phyloP scores from a whole-genome alignment of 2,113 vertebrate species.

The Phyllopteryx taeniolatus region DNA sequence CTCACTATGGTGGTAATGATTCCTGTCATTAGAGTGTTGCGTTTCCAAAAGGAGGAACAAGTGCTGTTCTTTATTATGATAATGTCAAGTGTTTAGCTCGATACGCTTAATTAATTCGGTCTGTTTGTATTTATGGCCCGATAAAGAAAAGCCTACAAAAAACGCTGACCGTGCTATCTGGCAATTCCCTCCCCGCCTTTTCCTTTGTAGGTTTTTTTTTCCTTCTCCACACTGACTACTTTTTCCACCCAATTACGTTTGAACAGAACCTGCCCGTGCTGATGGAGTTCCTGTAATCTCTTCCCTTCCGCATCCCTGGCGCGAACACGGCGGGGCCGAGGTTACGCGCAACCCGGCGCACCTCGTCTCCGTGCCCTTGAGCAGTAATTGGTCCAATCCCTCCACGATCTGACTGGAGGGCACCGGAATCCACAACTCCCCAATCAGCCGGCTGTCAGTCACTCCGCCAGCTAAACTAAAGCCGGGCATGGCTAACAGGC shows the following conservation, averaged over 20 bases:
- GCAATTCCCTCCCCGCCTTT: slow-evolving; percentile 22
- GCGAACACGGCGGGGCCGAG: slow-evolving; percentile 42
- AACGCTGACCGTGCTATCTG: slow-evolving; percentile 2
- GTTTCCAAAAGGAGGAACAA: neutral
- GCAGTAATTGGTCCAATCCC: slow-evolving; percentile 71
- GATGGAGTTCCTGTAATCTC: slow-evolving; percentile 48
- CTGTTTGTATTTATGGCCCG: neutral
- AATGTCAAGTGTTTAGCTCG: neutral
- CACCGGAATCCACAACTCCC: slow-evolving; percentile 59
- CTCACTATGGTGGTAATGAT: no score
- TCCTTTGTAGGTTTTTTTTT: slow-evolving; percentile 17
- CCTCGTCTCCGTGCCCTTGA: slow-evolving; percentile 70
- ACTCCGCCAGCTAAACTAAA: slow-evolving; percentile 63
- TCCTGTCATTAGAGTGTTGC: neutral
- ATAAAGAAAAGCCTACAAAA: neutral
- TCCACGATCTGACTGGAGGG: slow-evolving; percentile 65
- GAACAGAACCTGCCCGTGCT: slow-evolving; percentile 42
- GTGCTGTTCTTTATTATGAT: neutral
- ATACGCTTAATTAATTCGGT: slow-evolving; percentile 5
- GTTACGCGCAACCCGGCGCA: slow-evolving; percentile 48
- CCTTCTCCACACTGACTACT: neutral
- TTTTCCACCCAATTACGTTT: slow-evolving; percentile 45
- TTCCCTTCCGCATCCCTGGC: slow-evolving; percentile 40
- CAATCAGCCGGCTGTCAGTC: slow-evolving; percentile 70
- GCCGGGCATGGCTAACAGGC: slow-evolving; percentile 61